Conservation (phyloP, 2,888 invertebrate genomes). For the Polymixis lichenea region DNA sequence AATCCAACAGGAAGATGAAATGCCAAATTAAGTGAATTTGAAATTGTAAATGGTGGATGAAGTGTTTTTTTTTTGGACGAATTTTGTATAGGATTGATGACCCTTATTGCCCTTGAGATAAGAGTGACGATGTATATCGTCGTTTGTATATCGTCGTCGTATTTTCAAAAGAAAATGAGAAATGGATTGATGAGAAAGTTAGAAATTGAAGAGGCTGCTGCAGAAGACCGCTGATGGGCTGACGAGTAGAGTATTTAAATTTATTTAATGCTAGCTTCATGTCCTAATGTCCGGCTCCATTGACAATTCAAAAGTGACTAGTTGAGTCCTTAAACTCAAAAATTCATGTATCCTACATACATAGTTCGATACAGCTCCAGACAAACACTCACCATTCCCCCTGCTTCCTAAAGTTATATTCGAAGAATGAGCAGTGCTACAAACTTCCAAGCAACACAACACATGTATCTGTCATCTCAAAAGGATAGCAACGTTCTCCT, state of each 20-base stretch:
- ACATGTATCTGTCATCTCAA: not conserved
- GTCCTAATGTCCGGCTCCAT: not conserved
- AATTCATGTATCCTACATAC: too few relatives aligned
- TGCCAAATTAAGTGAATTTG: not conserved
- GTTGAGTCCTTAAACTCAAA: not conserved
- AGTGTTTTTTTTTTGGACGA: too few relatives aligned
- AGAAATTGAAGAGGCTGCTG: not conserved
- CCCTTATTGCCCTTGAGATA: too few relatives aligned
- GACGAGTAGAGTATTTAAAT: not conserved
- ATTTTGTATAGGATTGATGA: too few relatives aligned
- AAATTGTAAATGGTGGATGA: too few relatives aligned
- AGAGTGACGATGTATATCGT: too few relatives aligned
- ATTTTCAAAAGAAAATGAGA: too few relatives aligned
- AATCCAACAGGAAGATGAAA: not conserved
- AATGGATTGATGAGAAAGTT: not conserved
- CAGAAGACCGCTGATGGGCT: not conserved
- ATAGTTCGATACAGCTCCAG: not conserved
- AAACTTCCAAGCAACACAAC: not conserved
- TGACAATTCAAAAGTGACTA: not conserved
- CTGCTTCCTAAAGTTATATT: not conserved
- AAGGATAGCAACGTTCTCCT: not conserved
- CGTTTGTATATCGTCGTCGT: too few relatives aligned
- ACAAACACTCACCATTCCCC: accelerated
- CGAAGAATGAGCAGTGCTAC: not conserved
- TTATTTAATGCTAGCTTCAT: not conserved